Evolutionary conservation across 2,888 invertebrate genomes (phyloP), one percentile per base, ranked within the genome.

Genomic region (Vanessa cardui): DNA sequence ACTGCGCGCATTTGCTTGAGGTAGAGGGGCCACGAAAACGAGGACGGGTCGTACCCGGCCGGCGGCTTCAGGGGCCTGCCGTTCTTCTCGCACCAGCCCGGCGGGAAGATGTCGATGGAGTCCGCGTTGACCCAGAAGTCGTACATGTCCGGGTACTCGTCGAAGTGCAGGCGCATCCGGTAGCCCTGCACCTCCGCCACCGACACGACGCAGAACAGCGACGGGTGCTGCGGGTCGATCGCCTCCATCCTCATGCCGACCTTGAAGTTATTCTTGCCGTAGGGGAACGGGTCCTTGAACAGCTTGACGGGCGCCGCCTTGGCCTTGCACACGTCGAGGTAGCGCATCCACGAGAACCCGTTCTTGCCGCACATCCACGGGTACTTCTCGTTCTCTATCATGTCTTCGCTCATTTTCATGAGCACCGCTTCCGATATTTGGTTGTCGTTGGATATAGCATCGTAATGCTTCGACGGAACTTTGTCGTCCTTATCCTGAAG

Each of bases 61-160:
- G 99, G 99, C 5, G 97, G 96, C 77, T 96, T 95, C 68, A 99
- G 86, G 33, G 93, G 87, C 66, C 97, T 96, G 1, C 95, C 95
- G 76, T 97, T 97, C 83, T 96, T 96, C 80, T 97, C 96, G 82
- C 98, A 97, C 97, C 98, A 99, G n/a, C 98, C 98, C 44, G 96
- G 95, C 8, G 98, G 98, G 85, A 98, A 99, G 67, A 99, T 96
- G 82, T 98, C 97, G 80, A 95, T 94, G n/a, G 97, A 97, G 84
- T 98, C 97, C 0, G 97, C 97, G 85, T 98, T 98, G 47, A 96
- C 95, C 98, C 99, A 99, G 87, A 97, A 99, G 87, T 99, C 98
- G 80, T 97, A 97, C 82, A 96, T 94, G 68, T 96, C 96, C 0
- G 96, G 95, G 84, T 96, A 99, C 16, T 98, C 98, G 88, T 99